These are phyloP conservation scores for Zingel zingel DNA, from an alignment of 2,113 vertebrate species.

Conservation along the genomic window DNA sequence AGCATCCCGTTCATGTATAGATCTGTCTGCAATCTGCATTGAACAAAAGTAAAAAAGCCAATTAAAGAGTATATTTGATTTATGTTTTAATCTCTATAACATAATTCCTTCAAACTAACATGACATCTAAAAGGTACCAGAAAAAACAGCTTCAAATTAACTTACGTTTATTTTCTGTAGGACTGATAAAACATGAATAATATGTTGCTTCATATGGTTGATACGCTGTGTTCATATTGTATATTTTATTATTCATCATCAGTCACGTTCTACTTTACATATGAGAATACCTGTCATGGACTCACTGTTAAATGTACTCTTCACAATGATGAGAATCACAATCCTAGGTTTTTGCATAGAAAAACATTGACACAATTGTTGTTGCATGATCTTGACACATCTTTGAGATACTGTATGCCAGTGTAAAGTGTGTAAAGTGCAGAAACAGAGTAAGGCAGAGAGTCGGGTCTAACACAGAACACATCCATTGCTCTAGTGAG, in stretches of 20 bases:
- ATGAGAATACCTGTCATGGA: slow-evolving; percentile 25
- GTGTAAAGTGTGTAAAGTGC: slow-evolving; percentile 75
- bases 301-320: neutral
- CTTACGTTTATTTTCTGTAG: slow-evolving; percentile 15
- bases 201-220: slow-evolving; percentile 42
- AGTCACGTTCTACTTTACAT: slow-evolving; percentile 3
- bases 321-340: slow-evolving; percentile 37
- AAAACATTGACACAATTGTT: slow-evolving; percentile 62
- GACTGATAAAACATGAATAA: slow-evolving; percentile 63
- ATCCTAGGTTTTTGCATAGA: slow-evolving; percentile 81
- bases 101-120: slow-evolving; percentile 56
- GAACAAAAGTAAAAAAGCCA: slow-evolving; percentile 10
- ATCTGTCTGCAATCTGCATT: neutral
- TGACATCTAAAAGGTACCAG: slow-evolving; percentile 52
- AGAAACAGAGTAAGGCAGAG: slow-evolving; percentile 79
- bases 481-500: slow-evolving; percentile 75
- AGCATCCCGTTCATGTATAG: neutral
- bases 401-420: slow-evolving; percentile 37
- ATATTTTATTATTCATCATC: slow-evolving; percentile 2
- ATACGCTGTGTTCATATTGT: slow-evolving; percentile 30
- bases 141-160: slow-evolving; percentile 65
- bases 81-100: slow-evolving; percentile 48
- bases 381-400: slow-evolving; percentile 46
- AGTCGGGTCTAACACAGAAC: slow-evolving; percentile 59
- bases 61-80: slow-evolving; percentile 14